These are phyloP conservation scores for Cantharis lateralis DNA, from an alignment of 2,888 invertebrate genomes.

Conservation along the genomic window DNA sequence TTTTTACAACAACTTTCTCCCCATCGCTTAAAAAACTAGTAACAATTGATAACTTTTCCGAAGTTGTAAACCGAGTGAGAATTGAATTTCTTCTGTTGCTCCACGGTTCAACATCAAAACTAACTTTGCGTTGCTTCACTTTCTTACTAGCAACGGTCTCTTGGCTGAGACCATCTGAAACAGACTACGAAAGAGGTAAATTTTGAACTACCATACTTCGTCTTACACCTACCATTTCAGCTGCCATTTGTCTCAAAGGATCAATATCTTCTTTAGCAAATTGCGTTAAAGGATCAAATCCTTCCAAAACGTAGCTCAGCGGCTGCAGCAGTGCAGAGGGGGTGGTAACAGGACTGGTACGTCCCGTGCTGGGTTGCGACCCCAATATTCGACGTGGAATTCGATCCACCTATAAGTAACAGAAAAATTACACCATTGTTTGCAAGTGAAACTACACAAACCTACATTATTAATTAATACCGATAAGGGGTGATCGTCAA, in stretches of 20 bases:
- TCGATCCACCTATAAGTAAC: constrained; percentile 59
- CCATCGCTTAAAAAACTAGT: constrained; percentile 85
- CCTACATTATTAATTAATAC: constrained; percentile 48
- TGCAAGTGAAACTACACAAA: neutral
- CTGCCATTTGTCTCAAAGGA: constrained; percentile 68
- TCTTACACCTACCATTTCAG: constrained; percentile 55
- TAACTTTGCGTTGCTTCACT: constrained; percentile 42
- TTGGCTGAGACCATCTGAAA: constrained; percentile 30
- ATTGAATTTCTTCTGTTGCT: constrained; percentile 73
- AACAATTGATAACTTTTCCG: constrained; percentile 88
- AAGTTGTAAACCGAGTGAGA: constrained; percentile 88
- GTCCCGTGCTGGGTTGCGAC: constrained; percentile 58
- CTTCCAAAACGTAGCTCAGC: constrained; percentile 65
- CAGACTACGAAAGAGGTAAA: constrained; percentile 32
- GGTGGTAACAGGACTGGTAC: constrained; percentile 57
- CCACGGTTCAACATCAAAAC: constrained; percentile 74
- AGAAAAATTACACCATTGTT: neutral
- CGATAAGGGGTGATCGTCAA: constrained; percentile 65
- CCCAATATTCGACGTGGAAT: constrained; percentile 58
- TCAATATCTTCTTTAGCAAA: constrained; percentile 69
- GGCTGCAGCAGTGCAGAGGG: constrained; percentile 59
- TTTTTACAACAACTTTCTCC: constrained; percentile 80
- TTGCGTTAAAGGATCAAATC: constrained; percentile 74
- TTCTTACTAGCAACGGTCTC: constrained; percentile 38
- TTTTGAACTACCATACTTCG: neutral